phyloP scores from a whole-genome alignment of 1,140 invertebrate species.

The Uloborus diversus region DNA sequence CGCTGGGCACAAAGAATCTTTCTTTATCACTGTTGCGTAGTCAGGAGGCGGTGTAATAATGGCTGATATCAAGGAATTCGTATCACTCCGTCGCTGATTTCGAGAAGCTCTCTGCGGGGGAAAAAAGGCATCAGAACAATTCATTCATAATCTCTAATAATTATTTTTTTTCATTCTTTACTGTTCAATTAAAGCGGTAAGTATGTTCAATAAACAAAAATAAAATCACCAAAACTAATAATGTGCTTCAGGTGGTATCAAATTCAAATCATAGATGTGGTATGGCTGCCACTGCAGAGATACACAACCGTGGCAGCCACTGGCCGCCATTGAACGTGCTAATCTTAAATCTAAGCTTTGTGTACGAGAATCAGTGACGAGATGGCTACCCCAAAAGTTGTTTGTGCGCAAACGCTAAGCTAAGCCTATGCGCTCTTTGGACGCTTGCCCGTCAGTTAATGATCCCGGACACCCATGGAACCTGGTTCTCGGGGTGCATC shows the following conservation, averaged over 20 bases:
- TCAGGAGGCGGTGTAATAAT: conserved; percentile 43
- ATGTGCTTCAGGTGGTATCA: not conserved
- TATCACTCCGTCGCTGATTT: conserved; percentile 38
- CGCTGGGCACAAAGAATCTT: conserved; percentile 14
- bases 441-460: too few relatives aligned
- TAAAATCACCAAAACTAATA: not conserved
- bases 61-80: conserved; percentile 19
- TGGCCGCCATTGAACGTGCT: too few relatives aligned
- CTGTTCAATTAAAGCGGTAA: too few relatives aligned
- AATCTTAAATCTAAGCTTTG: too few relatives aligned
- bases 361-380: too few relatives aligned
- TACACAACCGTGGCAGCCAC: too few relatives aligned
- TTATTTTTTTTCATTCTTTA: too few relatives aligned
- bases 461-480: too few relatives aligned
- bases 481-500: too few relatives aligned
- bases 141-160: not conserved
- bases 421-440: too few relatives aligned
- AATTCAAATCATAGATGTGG: not conserved
- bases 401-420: too few relatives aligned
- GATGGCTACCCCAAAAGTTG: too few relatives aligned
- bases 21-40: conserved; percentile 35
- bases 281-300: not conserved
- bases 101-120: conserved; percentile 1
- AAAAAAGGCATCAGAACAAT: not conserved
- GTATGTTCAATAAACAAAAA: not conserved